These are phyloP conservation scores for Drosophila pseudoobscura DNA, from an alignment of 1,140 invertebrate genomes.

Conservation along the genomic window DNA sequence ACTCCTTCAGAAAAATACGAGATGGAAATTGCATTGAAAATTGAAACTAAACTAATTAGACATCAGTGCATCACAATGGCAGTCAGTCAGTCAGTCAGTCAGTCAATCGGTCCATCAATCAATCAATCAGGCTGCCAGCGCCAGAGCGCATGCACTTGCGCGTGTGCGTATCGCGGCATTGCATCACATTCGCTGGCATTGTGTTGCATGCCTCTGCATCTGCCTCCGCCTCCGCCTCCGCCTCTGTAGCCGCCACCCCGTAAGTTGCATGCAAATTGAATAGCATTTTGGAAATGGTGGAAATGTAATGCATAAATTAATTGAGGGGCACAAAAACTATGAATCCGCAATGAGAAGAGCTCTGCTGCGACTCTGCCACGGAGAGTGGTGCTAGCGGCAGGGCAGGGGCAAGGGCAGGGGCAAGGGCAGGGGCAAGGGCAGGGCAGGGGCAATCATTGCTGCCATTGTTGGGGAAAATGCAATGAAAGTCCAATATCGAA, in stretches of 20 bases:
- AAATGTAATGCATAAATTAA: slow-evolving; percentile 80
- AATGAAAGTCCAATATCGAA: slow-evolving; percentile 65
- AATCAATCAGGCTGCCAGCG: slow-evolving; percentile 38
- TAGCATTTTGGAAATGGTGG: slow-evolving; percentile 33
- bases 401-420: background rate
- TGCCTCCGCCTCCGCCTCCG: background rate
- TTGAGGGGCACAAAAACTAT: slow-evolving; percentile 63
- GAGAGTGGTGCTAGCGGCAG: background rate
- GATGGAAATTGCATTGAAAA: background rate
- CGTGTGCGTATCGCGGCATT: too few species aligned
- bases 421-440: background rate
- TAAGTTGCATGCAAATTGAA: slow-evolving; percentile 66
- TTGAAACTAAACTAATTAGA: slow-evolving; percentile 49
- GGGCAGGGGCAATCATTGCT: too few species aligned
- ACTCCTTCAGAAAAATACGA: background rate
- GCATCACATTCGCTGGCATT: slow-evolving; percentile 8
- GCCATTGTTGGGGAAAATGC: slow-evolving; percentile 8
- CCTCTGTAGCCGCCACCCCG: slow-evolving; percentile 24
- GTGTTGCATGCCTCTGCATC: background rate
- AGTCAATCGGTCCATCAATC: slow-evolving; percentile 34
- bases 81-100: slow-evolving; percentile 3
- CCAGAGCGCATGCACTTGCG: slow-evolving; percentile 11
- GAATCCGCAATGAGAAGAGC: slow-evolving; percentile 49
- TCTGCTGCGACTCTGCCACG: too few species aligned
- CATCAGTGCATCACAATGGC: slow-evolving; percentile 15